A percentile compares a stretch with the other conserved stretches of the same genome.
These are phyloP conservation scores for Dromas ardeola DNA, from an alignment of 2,113 vertebrate species.

Conservation along the genomic window DNA sequence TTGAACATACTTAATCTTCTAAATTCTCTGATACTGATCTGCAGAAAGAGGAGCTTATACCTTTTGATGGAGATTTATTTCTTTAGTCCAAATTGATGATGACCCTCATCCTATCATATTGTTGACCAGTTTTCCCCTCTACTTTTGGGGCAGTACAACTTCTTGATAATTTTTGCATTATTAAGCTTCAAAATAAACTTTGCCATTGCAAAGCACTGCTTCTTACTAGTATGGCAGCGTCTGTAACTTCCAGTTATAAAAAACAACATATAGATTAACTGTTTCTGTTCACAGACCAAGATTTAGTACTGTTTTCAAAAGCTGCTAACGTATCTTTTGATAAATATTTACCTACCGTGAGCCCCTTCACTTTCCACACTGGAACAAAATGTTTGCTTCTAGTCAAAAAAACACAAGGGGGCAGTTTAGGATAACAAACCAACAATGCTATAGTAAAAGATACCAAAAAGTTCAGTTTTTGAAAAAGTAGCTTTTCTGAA, in stretches of 20 bases:
- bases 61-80: conserved; percentile 49
- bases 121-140: neutral
- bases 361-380: neutral
- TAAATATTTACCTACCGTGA: neutral
- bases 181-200: neutral
- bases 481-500: neutral
- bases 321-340: neutral
- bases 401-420: conserved; percentile 36
- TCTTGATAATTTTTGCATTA: neutral
- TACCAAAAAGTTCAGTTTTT: neutral
- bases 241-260: neutral
- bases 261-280: neutral
- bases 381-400: neutral
- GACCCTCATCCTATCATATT: neutral
- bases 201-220: neutral
- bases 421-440: conserved; percentile 58
- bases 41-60: neutral
- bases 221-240: neutral
- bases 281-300: neutral
- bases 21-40: conserved; percentile 69
- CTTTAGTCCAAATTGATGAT: neutral
- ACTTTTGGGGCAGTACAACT: neutral
- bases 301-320: neutral
- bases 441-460: neutral
- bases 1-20: conserved; percentile 30